Percentiles rank a stretch among this genome's conserved stretches.
Evolutionary conservation across 2,888 invertebrate species (phyloP).

Genomic region (Drosophila differens): DNA sequence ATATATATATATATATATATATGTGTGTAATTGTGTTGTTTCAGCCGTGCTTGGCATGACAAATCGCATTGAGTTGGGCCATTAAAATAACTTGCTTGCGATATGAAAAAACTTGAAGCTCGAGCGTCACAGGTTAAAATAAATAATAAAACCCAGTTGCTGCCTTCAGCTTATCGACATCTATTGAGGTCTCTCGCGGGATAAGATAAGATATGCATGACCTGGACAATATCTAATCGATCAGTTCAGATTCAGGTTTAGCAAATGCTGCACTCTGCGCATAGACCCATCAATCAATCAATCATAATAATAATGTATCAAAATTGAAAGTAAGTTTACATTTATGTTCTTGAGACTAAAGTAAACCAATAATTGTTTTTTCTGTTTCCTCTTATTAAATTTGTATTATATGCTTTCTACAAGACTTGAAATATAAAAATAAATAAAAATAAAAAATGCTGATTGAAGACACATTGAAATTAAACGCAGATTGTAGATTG

Average conservation of each 20-base stretch:
- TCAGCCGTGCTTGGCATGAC: constrained; percentile 43
- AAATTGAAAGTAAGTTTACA: neutral
- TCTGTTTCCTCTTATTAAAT: neutral
- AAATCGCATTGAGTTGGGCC: constrained; percentile 24
- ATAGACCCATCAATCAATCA: neutral
- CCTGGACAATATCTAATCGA: constrained; percentile 40
- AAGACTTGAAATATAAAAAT: neutral
- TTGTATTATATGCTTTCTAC: neutral
- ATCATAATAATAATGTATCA: neutral
- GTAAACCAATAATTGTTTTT: neutral
- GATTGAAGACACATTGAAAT: neutral
- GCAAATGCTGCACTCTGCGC: neutral
- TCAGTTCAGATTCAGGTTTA: neutral
- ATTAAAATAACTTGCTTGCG: constrained; percentile 29
- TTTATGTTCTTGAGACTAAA: neutral
- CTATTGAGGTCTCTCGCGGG: constrained; percentile 10
- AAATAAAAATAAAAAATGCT: neutral
- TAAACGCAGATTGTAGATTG: neutral
- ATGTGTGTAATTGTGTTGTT: constrained; percentile 17
- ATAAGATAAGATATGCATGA: constrained; percentile 51
- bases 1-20: too few relatives aligned
- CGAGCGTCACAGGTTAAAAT: constrained; percentile 17
- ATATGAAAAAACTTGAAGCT: constrained; percentile 28
- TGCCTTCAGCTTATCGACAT: constrained; percentile 35
- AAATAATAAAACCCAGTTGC: constrained; percentile 10